A percentile compares a stretch with the other conserved stretches of the same genome.
Evolutionary conservation across 2,797 vertebrate species (phyloP).

Genomic region (Hyperoplus lanceolatus): DNA sequence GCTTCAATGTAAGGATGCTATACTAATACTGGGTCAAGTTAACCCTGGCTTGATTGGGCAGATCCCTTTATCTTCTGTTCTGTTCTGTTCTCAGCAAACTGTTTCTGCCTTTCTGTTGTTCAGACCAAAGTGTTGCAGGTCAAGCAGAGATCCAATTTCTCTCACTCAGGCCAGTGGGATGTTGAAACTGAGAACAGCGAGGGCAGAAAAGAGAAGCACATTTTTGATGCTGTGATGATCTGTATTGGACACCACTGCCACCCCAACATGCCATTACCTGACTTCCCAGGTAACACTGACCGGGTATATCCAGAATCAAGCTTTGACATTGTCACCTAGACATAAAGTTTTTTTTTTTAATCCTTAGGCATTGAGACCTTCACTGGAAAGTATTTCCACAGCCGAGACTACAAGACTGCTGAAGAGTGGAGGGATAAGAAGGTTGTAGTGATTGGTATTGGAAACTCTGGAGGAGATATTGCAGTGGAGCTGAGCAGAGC

Average conservation of each 20-base stretch:
- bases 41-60: no score
- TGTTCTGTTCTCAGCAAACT: background rate
- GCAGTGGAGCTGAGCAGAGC: conserved; percentile 84
- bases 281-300: conserved; percentile 89
- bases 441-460: conserved; percentile 85
- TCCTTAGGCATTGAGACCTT: conserved; percentile 84
- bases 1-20: conserved; percentile 85
- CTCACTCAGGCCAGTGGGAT: conserved; percentile 89
- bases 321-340: conserved; percentile 1
- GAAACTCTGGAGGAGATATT: conserved; percentile 87
- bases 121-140: conserved; percentile 89
- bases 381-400: conserved; percentile 83
- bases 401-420: conserved; percentile 84
- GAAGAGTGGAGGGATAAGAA: conserved; percentile 84
- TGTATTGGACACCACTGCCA: conserved; percentile 92
- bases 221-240: conserved; percentile 92
- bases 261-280: conserved; percentile 88
- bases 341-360: background rate
- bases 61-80: no score
- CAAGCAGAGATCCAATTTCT: conserved; percentile 84
- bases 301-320: conserved; percentile 4
- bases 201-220: conserved; percentile 82
- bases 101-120: conserved; percentile 34
- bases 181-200: conserved; percentile 84
- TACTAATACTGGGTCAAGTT: no score